A percentile compares a stretch with the other conserved stretches of the same genome.
Evolutionary conservation across 2,888 invertebrate species (phyloP).

Genomic region (Carcina quercana): DNA sequence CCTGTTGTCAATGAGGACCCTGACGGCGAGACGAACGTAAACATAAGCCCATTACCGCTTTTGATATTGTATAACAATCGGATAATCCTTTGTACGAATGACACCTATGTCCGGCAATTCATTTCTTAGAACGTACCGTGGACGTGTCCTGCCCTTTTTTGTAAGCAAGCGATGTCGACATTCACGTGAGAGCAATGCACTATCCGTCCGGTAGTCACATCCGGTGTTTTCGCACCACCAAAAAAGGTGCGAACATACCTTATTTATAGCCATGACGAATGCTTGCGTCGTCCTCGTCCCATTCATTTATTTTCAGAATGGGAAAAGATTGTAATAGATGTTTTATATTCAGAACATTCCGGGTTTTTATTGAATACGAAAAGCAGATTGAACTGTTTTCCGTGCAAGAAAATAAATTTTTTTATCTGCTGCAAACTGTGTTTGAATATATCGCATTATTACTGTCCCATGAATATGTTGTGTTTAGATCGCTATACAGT

Average conservation of each 20-base stretch:
- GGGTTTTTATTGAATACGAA: too few species aligned
- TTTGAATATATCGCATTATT: too few species aligned
- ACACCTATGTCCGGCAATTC: conserved; percentile 56
- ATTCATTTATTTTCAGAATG: conserved; percentile 57
- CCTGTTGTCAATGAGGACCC: conserved; percentile 28
- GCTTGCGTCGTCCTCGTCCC: conserved; percentile 41
- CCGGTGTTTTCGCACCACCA: conserved; percentile 68
- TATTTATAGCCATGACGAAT: conserved; percentile 68
- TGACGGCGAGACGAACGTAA: conserved; percentile 30
- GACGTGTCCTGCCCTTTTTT: conserved; percentile 23
- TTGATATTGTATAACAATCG: conserved; percentile 36
- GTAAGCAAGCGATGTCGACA: conserved; percentile 36
- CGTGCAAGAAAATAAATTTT: too few species aligned
- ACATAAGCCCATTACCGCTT: conserved; percentile 31
- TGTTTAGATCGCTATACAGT: too few species aligned
- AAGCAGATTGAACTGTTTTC: too few species aligned
- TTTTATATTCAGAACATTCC: conserved; percentile 34
- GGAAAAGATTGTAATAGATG: conserved; percentile 47
- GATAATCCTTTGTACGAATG: conserved; percentile 50
- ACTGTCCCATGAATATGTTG: too few species aligned
- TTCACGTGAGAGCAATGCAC: conserved; percentile 54
- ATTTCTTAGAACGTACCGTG: conserved; percentile 37
- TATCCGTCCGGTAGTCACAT: conserved; percentile 65
- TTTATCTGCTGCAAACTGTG: too few species aligned
- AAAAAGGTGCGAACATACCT: conserved; percentile 68